Conservation (phyloP, 1,140 invertebrate genomes). For the Listronotus bonariensis region DNA sequence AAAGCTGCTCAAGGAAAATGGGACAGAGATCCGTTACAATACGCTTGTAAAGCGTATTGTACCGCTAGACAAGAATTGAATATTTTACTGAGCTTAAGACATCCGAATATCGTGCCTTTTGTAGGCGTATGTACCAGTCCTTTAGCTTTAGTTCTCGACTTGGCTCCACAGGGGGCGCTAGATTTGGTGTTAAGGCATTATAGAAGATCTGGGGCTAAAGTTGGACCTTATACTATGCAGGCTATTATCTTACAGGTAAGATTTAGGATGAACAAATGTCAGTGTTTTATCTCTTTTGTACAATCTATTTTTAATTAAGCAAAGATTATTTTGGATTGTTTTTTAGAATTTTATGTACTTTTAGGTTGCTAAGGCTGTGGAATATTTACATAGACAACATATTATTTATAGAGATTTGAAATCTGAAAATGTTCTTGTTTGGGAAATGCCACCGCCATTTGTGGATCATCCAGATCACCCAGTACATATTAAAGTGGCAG, state of each 20-base stretch:
- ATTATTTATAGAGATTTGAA: conserved; percentile 98
- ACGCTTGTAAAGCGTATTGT: conserved; percentile 93
- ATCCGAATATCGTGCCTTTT: conserved; percentile 90
- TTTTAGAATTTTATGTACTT: neutral
- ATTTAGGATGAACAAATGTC: neutral
- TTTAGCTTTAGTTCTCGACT: conserved; percentile 85
- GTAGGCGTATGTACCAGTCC: conserved; percentile 87
- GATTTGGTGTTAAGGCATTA: conserved; percentile 83
- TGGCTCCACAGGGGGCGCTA: conserved; percentile 91
- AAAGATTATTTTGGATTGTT: too few relatives aligned
- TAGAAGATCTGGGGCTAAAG: conserved; percentile 76
- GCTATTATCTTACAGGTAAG: conserved; percentile 81
- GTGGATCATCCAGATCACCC: conserved; percentile 65
- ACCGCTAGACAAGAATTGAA: conserved; percentile 92
- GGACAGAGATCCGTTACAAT: conserved; percentile 87
- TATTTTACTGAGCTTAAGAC: conserved; percentile 82
- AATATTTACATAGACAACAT: conserved; percentile 92
- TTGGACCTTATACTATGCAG: conserved; percentile 81
- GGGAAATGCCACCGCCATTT: conserved; percentile 84
- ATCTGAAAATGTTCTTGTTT: conserved; percentile 97
- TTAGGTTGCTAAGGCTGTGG: conserved; percentile 87
- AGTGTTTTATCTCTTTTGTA: neutral
- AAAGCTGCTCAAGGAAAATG: conserved; percentile 84
- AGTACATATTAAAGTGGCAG: conserved; percentile 91
- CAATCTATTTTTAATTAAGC: too few relatives aligned